phyloP scores from a whole-genome alignment of 1,140 invertebrate species.

The Macrobrachium nipponense region DNA sequence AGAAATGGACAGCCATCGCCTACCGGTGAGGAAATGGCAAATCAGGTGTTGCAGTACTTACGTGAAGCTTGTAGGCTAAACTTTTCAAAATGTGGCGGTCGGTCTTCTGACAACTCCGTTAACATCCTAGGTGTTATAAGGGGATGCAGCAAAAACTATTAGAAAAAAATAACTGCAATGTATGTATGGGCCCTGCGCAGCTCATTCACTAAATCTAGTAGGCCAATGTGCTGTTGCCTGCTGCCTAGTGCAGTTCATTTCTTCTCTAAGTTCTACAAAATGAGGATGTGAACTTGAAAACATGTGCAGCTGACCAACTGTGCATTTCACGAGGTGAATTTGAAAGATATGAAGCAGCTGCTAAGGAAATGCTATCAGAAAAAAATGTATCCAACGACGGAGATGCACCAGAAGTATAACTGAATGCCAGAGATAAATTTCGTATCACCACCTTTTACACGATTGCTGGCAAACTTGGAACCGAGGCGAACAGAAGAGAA shows the following conservation, averaged over 20 bases:
- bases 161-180: background rate
- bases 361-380: background rate
- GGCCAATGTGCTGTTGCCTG: background rate
- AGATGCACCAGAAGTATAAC: too few relatives aligned
- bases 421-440: background rate
- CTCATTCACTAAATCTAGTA: constrained; percentile 1
- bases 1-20: too few relatives aligned
- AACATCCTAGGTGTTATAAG: background rate
- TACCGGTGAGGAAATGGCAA: too few relatives aligned
- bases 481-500: background rate
- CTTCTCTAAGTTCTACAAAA: background rate
- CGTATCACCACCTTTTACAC: background rate
- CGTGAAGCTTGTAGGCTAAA: constrained; percentile 19
- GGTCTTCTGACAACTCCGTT: background rate
- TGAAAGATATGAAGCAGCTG: background rate
- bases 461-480: background rate
- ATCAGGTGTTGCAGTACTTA: background rate
- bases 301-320: background rate
- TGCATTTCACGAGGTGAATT: constrained; percentile 6
- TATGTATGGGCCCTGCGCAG: too few relatives aligned
- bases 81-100: constrained; percentile 29
- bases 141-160: constrained; percentile 14
- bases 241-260: background rate
- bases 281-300: background rate
- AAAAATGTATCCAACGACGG: too few relatives aligned